These are phyloP conservation scores for Luperina testacea DNA, from an alignment of 2,888 invertebrate species.

Conservation along the genomic window DNA sequence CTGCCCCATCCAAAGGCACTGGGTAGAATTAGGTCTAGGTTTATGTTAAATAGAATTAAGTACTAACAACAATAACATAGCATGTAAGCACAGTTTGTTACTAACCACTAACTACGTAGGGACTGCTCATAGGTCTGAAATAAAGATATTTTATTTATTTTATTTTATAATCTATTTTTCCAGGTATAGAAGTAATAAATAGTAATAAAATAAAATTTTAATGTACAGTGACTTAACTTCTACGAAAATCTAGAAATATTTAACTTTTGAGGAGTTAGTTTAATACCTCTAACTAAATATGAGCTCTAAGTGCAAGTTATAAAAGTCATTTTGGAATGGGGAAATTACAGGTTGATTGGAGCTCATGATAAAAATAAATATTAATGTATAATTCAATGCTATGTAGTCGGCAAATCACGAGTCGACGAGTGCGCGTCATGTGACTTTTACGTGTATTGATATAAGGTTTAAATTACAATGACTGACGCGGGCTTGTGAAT, in stretches of 20 bases:
- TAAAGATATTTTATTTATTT: too few relatives aligned
- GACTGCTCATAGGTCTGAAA: too few relatives aligned
- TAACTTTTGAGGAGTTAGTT: not conserved
- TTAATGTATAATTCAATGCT: not conserved
- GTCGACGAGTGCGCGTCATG: not conserved
- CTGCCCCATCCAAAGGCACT: too few relatives aligned
- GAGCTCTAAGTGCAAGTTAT: not conserved
- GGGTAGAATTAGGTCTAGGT: too few relatives aligned
- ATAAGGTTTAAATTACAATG: slow-evolving; percentile 8
- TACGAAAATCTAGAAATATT: slow-evolving; percentile 4
- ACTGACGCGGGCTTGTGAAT: not conserved
- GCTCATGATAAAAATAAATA: not conserved
- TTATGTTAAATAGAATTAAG: too few relatives aligned
- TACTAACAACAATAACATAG: too few relatives aligned
- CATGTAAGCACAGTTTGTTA: too few relatives aligned
- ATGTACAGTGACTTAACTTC: slow-evolving; percentile 23
- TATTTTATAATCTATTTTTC: slow-evolving; percentile 16
- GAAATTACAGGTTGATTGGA: not conserved
- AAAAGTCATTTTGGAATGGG: slow-evolving; percentile 12
- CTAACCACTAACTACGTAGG: too few relatives aligned
- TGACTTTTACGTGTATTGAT: not conserved
- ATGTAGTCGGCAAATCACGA: not conserved
- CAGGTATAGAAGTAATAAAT: not conserved
- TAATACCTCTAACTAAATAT: not conserved
- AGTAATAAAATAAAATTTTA: not conserved